Percentiles rank a stretch among this genome's conserved stretches.
These are phyloP conservation scores for Narcine bancroftii DNA, from an alignment of 2,113 vertebrate species.

Conservation along the genomic window DNA sequence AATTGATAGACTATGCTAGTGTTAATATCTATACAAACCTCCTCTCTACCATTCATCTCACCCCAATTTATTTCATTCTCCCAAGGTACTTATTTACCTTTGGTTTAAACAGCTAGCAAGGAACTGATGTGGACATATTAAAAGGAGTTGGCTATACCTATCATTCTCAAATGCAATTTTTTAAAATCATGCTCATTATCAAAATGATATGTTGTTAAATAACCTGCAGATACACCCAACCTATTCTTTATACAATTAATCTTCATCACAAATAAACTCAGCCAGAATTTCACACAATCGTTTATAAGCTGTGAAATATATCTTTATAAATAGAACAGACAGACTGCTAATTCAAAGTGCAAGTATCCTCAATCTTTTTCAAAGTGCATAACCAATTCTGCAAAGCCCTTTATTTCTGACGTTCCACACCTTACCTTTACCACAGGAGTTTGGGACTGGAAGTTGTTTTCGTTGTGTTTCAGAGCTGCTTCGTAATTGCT, in stretches of 20 bases:
- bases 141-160: not conserved
- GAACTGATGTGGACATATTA: not conserved
- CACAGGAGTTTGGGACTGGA: too few relatives aligned
- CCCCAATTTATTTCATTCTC: not conserved
- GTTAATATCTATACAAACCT: not conserved
- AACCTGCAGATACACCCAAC: not conserved
- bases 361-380: not conserved
- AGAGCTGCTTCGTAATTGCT: too few relatives aligned
- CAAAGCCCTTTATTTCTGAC: not conserved
- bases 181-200: not conserved
- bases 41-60: not conserved
- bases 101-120: not conserved
- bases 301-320: not conserved
- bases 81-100: not conserved
- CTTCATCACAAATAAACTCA: not conserved
- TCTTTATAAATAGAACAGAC: not conserved
- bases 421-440: too few relatives aligned
- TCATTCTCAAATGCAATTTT: not conserved
- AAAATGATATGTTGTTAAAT: not conserved
- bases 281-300: not conserved
- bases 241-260: not conserved
- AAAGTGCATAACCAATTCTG: not conserved
- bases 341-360: not conserved
- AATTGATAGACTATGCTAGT: not conserved
- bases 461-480: too few relatives aligned